Evolutionary conservation across 2,888 invertebrate genomes (phyloP).

Genomic region (Cosmia trapezina): DNA sequence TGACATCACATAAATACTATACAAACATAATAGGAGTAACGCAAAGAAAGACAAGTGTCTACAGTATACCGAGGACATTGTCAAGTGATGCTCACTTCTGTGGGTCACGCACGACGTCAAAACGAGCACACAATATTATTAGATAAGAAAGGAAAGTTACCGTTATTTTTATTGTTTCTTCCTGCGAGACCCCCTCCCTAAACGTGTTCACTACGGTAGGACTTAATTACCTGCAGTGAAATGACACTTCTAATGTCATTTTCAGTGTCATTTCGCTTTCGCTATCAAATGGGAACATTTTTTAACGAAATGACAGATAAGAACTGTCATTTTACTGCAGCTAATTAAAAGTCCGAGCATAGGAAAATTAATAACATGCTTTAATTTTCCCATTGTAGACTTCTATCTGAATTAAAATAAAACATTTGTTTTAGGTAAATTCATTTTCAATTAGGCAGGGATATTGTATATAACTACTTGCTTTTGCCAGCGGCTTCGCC

Average conservation of each 20-base stretch:
- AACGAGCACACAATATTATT: neutral
- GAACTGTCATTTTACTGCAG: no score
- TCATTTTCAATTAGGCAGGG: neutral
- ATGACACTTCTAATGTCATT: no score
- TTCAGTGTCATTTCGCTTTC: no score
- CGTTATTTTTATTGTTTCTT: neutral
- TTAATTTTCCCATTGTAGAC: neutral
- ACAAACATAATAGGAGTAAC: neutral
- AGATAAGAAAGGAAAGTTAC: neutral
- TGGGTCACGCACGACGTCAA: neutral
- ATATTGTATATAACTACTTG: no score
- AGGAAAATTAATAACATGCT: neutral
- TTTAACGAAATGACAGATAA: no score
- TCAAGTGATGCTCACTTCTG: neutral
- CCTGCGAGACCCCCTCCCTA: neutral
- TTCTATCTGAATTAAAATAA: neutral
- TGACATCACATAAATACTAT: slow-evolving; percentile 18
- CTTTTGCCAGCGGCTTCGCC: no score
- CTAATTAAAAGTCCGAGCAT: no score
- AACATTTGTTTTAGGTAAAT: neutral
- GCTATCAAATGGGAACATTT: no score
- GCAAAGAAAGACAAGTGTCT: slow-evolving; percentile 9
- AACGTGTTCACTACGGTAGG: no score
- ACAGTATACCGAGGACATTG: neutral
- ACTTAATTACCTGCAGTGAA: no score